phyloP scores from a whole-genome alignment of 53 echinoderm and acorn worm species.

The Arbacia lixula region DNA sequence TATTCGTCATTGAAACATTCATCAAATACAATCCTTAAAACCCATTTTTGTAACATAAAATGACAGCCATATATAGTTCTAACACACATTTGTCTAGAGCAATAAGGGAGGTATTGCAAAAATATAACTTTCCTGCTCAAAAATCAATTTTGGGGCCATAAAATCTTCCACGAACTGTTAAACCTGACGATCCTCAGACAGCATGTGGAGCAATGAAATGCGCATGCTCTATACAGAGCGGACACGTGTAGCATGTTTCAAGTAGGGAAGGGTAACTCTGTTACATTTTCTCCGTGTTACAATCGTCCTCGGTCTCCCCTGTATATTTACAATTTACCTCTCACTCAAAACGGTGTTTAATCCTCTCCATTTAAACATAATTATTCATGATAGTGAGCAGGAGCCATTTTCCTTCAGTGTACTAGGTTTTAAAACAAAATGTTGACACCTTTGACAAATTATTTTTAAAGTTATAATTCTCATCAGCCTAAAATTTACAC shows the following conservation, averaged over 20 bases:
- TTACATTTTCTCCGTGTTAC: conserved; percentile 30
- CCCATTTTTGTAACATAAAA: background rate
- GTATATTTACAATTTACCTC: too few species aligned
- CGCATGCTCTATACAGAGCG: background rate
- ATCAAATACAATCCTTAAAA: conserved; percentile 13
- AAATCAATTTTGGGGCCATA: background rate
- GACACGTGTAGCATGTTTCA: conserved; percentile 4
- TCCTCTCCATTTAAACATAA: too few species aligned
- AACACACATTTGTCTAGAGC: background rate
- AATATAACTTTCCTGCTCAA: background rate
- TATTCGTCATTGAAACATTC: conserved; percentile 1
- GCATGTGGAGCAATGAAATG: conserved; percentile 30
- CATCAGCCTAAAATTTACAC: too few species aligned
- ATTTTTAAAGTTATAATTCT: too few species aligned
- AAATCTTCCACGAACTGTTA: background rate
- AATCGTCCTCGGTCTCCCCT: conserved; percentile 27
- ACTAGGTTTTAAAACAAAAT: too few species aligned
- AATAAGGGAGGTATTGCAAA: background rate
- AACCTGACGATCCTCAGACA: background rate
- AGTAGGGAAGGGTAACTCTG: background rate
- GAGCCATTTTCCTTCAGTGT: too few species aligned
- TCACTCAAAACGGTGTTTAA: too few species aligned
- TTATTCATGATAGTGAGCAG: too few species aligned
- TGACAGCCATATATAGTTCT: background rate
- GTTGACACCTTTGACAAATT: too few species aligned